phyloP scores from a whole-genome alignment of 2,888 invertebrate genomes.

The Acanthosepion pharaonis region DNA sequence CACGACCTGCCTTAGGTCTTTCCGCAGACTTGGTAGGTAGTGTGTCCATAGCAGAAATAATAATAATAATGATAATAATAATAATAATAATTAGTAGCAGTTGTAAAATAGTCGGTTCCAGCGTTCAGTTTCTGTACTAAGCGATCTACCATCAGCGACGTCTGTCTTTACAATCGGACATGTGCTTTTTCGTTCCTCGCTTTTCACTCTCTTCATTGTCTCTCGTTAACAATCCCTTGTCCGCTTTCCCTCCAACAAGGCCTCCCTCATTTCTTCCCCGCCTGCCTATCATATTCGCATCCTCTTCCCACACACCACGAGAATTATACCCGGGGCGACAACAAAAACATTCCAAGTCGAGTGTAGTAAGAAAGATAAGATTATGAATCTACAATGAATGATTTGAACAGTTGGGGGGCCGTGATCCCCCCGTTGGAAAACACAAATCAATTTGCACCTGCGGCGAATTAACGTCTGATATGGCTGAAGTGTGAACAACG shows the following conservation, averaged over 20 bases:
- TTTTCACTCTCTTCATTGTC: neutral
- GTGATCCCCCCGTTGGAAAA: neutral
- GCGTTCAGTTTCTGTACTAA: no score
- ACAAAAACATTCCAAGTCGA: slow-evolving; percentile 21
- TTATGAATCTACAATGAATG: neutral
- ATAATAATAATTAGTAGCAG: no score
- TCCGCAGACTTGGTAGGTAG: no score
- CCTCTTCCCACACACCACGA: neutral
- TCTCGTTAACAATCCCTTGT: neutral
- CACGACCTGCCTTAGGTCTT: no score
- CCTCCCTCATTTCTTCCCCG: neutral
- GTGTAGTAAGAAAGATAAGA: neutral
- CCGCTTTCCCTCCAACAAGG: neutral
- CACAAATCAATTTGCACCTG: neutral
- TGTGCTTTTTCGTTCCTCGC: no score
- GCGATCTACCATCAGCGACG: no score
- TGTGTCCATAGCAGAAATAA: no score
- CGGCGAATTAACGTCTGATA: neutral
- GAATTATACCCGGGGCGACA: neutral
- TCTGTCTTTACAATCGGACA: no score
- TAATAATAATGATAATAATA: no score
- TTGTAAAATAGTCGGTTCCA: no score
- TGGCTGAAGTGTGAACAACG: neutral
- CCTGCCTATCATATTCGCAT: neutral
- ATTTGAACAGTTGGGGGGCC: neutral